phyloP scores from a whole-genome alignment of 2,113 vertebrate species.

The Muntiacus muntjak region DNA sequence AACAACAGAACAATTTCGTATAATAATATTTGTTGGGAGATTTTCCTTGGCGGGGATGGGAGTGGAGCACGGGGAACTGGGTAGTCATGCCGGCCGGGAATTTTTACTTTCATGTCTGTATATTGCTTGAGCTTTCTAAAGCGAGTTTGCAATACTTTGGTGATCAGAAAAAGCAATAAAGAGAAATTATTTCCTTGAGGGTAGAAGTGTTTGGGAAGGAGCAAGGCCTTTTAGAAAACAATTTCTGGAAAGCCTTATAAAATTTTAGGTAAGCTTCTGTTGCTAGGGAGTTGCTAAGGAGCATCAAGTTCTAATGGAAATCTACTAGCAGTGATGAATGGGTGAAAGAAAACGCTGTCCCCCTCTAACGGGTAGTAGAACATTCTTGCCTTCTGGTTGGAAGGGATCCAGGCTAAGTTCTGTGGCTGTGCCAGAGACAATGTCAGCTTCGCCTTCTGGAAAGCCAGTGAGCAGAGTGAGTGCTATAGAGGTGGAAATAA shows the following conservation, averaged over 20 bases:
- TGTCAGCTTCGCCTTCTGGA: neutral
- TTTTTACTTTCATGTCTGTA: neutral
- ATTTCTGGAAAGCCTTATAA: conserved; percentile 40
- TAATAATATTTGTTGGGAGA: neutral
- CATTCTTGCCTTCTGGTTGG: neutral
- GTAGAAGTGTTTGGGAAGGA: conserved; percentile 29
- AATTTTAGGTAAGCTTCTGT: conserved; percentile 25
- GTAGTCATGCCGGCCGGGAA: fast-evolving
- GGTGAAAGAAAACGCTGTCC: neutral
- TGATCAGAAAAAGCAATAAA: conserved; percentile 65
- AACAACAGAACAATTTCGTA: neutral
- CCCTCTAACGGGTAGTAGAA: neutral
- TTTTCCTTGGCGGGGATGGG: neutral
- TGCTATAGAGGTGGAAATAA: too few species aligned
- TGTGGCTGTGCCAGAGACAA: too few species aligned
- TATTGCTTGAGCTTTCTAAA: conserved; percentile 48
- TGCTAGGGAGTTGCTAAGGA: conserved; percentile 49
- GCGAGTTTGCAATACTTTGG: conserved; percentile 32
- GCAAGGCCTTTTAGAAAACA: conserved; percentile 37
- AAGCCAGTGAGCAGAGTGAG: neutral
- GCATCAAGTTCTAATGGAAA: neutral
- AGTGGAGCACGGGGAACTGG: neutral
- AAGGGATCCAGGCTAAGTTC: neutral
- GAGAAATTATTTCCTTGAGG: conserved; percentile 61
- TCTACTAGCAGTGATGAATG: neutral